A percentile compares a stretch with the other conserved stretches of the same genome.
Evolutionary conservation across 1,140 invertebrate species (phyloP).

Genomic region (Diorhabda elongata): DNA sequence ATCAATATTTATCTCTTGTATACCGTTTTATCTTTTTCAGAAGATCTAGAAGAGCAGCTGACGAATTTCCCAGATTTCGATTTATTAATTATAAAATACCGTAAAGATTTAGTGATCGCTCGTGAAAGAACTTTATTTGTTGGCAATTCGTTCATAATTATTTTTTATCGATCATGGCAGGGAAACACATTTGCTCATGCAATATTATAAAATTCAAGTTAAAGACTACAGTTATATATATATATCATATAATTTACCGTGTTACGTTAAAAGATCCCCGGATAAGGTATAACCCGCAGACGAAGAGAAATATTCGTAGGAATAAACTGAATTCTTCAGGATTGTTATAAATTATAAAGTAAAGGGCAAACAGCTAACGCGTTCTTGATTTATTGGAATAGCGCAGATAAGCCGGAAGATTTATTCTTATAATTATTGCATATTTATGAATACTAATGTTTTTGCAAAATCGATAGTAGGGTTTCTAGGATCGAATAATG

Average conservation of each 20-base stretch:
- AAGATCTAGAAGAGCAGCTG: constrained; percentile 5
- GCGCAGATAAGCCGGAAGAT: constrained; percentile 24
- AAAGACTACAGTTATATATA: constrained; percentile 5
- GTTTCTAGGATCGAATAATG: background rate
- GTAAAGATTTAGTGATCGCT: background rate
- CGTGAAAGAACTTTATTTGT: background rate
- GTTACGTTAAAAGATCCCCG: constrained; percentile 10
- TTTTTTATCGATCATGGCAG: background rate
- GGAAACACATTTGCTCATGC: constrained; percentile 10
- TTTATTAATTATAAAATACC: constrained; percentile 20
- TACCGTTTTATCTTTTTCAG: background rate
- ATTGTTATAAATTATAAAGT: constrained; percentile 31
- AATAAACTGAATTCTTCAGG: constrained; percentile 27
- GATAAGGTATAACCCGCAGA: constrained; percentile 11
- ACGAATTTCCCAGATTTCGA: constrained; percentile 18
- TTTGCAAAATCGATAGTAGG: constrained; percentile 17
- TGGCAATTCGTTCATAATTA: background rate
- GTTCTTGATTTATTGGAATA: constrained; percentile 25
- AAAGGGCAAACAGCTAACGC: constrained; percentile 26
- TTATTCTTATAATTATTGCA: constrained; percentile 26
- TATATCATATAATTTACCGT: constrained; percentile 18
- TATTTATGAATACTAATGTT: constrained; percentile 18
- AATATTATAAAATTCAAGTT: constrained; percentile 16
- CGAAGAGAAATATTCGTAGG: constrained; percentile 23
- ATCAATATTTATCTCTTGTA: constrained; percentile 22